Evolutionary conservation across 2,113 vertebrate species (phyloP), one percentile per base, ranked within the genome.

Genomic region (Oncorhynchus mykiss): DNA sequence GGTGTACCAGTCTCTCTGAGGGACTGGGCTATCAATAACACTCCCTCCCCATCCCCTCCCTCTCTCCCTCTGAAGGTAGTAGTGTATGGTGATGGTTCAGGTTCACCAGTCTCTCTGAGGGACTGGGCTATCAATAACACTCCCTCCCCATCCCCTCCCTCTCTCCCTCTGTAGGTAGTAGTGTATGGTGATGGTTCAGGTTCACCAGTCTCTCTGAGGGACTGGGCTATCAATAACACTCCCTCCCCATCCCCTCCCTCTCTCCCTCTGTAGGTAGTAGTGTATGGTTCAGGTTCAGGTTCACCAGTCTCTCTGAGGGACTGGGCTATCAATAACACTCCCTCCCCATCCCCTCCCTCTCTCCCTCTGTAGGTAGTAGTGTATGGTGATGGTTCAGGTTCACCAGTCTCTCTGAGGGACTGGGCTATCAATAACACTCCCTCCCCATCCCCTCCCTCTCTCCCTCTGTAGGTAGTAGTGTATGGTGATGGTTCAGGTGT

Each of bases 171-270:
- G 64, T 70, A 91, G 90, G 90, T 91, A 29, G 90, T 83, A 12
- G 77, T 91, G 45, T 91, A 91, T 57, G 90, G 90, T 1, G 90
- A 91, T 54, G 90, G 90, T 2, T 86, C 81, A 4, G 48, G 57
- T 16, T 18, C 70, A 22, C 90, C 90, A 16, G 66, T 84, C 39
- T 70, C 78, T 29, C 25, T 25, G 25, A 25, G 25, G 25, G 25
- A 25, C 25, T 25, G 25, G 25, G 25, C 25, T 25, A 25, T 25
- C 25, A 25, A 25, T 25, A 25, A 25, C 25, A 2, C 27, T 29
- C 64, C 2, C 65, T 66, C 51, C 20, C 11, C 62, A 25, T 25
- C 25, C 39, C 27, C 27, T 29, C 27, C 27, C 27, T 29, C 27
- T 74, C 69, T 27, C 13, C 34, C 25, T 54, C n/a, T 54, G 67